Evolutionary conservation across 2,888 invertebrate genomes (phyloP).

Genomic region (Phaonia tiefii): DNA sequence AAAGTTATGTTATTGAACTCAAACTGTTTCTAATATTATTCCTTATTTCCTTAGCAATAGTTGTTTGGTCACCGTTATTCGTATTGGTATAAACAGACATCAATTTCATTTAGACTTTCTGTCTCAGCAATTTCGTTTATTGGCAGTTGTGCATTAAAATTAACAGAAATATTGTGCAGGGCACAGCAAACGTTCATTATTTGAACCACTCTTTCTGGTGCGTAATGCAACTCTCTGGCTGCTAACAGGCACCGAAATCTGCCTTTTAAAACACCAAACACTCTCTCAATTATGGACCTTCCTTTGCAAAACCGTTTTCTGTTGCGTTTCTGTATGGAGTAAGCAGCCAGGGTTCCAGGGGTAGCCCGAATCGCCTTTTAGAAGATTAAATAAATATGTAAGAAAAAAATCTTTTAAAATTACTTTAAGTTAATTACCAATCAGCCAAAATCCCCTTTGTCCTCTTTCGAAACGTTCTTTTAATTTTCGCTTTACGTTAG

Average conservation of each 20-base stretch:
- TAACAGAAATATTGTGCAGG: conserved; percentile 51
- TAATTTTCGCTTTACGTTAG: conserved; percentile 14
- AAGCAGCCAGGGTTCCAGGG: conserved; percentile 48
- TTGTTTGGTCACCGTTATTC: conserved; percentile 33
- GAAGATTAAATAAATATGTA: conserved; percentile 17
- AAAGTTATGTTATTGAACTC: conserved; percentile 40
- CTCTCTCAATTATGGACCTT: too few relatives aligned
- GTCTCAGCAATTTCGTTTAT: conserved; percentile 32
- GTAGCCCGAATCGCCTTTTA: conserved; percentile 52
- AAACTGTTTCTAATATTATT: conserved; percentile 49
- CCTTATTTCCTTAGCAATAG: conserved; percentile 45
- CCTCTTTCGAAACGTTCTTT: conserved; percentile 8
- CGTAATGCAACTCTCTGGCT: conserved; percentile 48
- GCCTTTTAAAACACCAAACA: too few relatives aligned
- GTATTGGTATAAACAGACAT: conserved; percentile 33
- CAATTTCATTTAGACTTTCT: conserved; percentile 48
- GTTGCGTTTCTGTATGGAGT: too few relatives aligned
- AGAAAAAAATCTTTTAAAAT: conserved; percentile 10
- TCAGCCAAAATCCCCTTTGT: conserved; percentile 7
- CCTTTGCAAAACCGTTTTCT: too few relatives aligned
- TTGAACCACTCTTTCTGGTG: too few relatives aligned
- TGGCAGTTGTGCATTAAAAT: conserved; percentile 43
- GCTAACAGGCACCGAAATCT: too few relatives aligned
- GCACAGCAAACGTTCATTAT: conserved; percentile 48
- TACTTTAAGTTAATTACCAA: conserved; percentile 8